phyloP scores from a whole-genome alignment of 2,888 invertebrate species.

The Tenthredo notha region DNA sequence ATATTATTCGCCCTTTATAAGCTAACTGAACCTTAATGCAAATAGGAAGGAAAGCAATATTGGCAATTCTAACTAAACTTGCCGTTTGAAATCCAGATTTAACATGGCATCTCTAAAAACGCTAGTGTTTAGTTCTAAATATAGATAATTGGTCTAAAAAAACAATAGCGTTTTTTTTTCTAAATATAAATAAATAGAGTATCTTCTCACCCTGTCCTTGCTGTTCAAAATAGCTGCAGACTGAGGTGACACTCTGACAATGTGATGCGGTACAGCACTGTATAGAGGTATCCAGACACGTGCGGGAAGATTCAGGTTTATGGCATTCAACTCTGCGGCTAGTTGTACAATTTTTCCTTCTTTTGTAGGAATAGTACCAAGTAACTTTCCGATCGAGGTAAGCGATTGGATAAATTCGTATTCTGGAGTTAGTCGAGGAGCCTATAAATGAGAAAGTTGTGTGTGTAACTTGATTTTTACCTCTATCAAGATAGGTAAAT shows the following conservation, averaged over 20 bases:
- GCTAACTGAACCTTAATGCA: background rate
- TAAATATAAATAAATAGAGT: slow-evolving; percentile 39
- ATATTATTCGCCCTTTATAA: background rate
- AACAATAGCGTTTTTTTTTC: slow-evolving; percentile 12
- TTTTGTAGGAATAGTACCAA: slow-evolving; percentile 90
- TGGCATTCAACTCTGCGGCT: slow-evolving; percentile 93
- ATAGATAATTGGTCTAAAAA: slow-evolving; percentile 52
- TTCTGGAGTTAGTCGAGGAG: slow-evolving; percentile 90
- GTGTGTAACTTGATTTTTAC: slow-evolving; percentile 26
- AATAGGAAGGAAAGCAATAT: background rate
- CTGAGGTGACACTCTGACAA: slow-evolving; percentile 97
- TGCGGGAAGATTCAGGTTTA: slow-evolving; percentile 98
- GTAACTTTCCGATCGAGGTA: slow-evolving; percentile 91
- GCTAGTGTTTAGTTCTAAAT: background rate
- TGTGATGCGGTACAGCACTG: slow-evolving; percentile 91
- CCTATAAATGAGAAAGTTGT: slow-evolving; percentile 78
- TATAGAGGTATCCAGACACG: slow-evolving; percentile 98
- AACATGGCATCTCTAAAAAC: background rate
- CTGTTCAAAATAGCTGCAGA: slow-evolving; percentile 99
- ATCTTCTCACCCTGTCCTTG: slow-evolving; percentile 90
- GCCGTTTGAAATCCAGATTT: background rate
- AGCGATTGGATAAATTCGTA: slow-evolving; percentile 93
- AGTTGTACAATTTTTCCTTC: slow-evolving; percentile 96
- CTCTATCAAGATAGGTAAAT: slow-evolving; percentile 6
- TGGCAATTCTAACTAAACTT: background rate